Evolutionary conservation across 2,888 invertebrate species (phyloP).

Genomic region (Agrochola macilenta): DNA sequence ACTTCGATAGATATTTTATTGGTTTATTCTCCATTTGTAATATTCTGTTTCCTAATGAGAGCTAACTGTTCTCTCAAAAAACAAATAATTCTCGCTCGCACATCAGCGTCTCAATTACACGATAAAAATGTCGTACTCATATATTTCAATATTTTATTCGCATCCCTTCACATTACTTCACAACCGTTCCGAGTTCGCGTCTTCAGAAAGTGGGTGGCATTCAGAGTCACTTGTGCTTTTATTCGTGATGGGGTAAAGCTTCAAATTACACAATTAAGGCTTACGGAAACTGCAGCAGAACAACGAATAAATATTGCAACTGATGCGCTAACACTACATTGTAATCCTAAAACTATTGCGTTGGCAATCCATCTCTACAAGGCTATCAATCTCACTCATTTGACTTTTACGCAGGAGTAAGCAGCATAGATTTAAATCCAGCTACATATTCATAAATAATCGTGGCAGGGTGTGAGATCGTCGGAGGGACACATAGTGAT

Average conservation of each 20-base stretch:
- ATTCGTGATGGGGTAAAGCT: slow-evolving; percentile 15
- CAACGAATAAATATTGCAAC: slow-evolving; percentile 25
- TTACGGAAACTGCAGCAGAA: background rate
- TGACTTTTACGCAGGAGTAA: slow-evolving; percentile 58
- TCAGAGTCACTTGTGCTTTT: slow-evolving; percentile 39
- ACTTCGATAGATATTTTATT: background rate
- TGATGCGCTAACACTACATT: slow-evolving; percentile 7
- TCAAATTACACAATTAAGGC: slow-evolving; percentile 20
- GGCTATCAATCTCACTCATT: slow-evolving; percentile 46
- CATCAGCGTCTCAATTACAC: slow-evolving; percentile 51
- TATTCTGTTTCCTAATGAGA: slow-evolving; percentile 11
- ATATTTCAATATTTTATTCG: slow-evolving; percentile 51
- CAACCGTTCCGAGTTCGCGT: slow-evolving; percentile 28
- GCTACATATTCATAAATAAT: slow-evolving; percentile 48
- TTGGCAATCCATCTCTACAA: slow-evolving; percentile 38
- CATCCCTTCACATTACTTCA: slow-evolving; percentile 35
- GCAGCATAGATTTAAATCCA: slow-evolving; percentile 32
- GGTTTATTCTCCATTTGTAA: slow-evolving; percentile 2
- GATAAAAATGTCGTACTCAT: slow-evolving; percentile 45
- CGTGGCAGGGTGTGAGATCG: slow-evolving; percentile 26
- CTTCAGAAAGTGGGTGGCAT: slow-evolving; percentile 36
- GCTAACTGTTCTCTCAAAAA: slow-evolving; percentile 16
- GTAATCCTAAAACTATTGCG: slow-evolving; percentile 44
- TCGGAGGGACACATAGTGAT: slow-evolving; percentile 44
- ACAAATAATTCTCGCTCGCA: slow-evolving; percentile 22